Conservation (phyloP, 2,888 invertebrate species). For the Campoletis raptor region DNA sequence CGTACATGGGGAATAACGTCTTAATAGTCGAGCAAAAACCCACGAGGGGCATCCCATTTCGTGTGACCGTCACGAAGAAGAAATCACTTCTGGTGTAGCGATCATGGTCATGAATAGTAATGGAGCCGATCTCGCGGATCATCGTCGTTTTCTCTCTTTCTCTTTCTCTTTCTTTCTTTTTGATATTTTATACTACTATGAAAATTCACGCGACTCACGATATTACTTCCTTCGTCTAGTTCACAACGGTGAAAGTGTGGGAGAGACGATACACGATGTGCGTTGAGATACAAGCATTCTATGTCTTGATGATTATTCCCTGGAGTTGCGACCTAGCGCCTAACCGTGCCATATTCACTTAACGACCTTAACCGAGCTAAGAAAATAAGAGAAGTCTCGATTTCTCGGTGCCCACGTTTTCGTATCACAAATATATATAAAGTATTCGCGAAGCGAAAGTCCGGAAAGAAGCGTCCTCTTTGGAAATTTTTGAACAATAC, state of each 20-base stretch:
- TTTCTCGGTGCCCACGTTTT: constrained; percentile 38
- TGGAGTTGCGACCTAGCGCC: constrained; percentile 52
- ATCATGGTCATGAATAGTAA: constrained; percentile 69
- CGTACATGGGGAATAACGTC: constrained; percentile 45
- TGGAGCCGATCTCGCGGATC: constrained; percentile 68
- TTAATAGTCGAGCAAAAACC: constrained; percentile 18
- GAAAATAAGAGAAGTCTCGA: constrained; percentile 19
- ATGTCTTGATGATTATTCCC: constrained; percentile 63
- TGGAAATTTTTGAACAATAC: not conserved
- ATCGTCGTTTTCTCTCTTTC: constrained; percentile 25
- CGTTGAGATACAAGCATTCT: constrained; percentile 44
- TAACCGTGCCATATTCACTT: constrained; percentile 59
- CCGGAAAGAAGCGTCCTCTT: not conserved
- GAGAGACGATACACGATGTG: constrained; percentile 67
- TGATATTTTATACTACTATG: constrained; percentile 18
- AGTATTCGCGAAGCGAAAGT: constrained; percentile 11
- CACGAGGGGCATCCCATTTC: constrained; percentile 32
- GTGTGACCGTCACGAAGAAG: constrained; percentile 55
- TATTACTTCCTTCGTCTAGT: constrained; percentile 41
- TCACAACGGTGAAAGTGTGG: constrained; percentile 74
- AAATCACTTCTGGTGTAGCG: constrained; percentile 59
- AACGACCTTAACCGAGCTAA: constrained; percentile 60
- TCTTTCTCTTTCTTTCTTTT: constrained; percentile 26
- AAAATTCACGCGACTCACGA: constrained; percentile 36
- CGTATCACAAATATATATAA: constrained; percentile 1